Conservation (phyloP, 2,113 vertebrate genomes). For the Eurypyga helias region DNA sequence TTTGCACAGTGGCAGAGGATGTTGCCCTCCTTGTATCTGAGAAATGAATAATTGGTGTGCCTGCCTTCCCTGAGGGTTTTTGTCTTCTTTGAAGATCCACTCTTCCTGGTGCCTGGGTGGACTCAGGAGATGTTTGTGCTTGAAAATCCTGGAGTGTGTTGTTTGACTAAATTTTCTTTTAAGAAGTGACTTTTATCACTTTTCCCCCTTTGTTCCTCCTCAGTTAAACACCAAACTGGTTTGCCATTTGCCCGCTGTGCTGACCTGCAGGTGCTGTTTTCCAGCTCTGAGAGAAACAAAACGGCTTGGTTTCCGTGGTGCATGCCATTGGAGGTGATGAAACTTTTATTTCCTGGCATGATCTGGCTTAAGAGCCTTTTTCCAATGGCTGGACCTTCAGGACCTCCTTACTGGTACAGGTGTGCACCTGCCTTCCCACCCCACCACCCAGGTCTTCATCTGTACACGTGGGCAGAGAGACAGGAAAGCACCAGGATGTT, state of each 20-base stretch:
- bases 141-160: neutral
- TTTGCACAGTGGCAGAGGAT: neutral
- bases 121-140: neutral
- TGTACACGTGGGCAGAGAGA: accelerated
- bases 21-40: neutral
- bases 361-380: neutral
- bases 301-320: neutral
- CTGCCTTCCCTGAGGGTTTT: neutral
- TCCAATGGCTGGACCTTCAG: neutral
- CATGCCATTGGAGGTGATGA: accelerated
- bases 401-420: neutral
- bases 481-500: neutral
- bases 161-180: neutral
- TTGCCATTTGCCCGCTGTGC: neutral
- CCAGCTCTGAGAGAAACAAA: neutral
- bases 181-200: neutral
- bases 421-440: neutral
- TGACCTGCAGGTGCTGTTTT: neutral
- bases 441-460: neutral
- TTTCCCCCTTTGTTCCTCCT: neutral
- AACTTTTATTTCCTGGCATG: neutral
- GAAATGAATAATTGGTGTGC: neutral
- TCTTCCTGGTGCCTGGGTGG: neutral
- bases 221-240: neutral
- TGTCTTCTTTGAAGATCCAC: neutral